Evolutionary conservation across 2,113 vertebrate genomes (phyloP).

Genomic region (Takifugu flavidus): DNA sequence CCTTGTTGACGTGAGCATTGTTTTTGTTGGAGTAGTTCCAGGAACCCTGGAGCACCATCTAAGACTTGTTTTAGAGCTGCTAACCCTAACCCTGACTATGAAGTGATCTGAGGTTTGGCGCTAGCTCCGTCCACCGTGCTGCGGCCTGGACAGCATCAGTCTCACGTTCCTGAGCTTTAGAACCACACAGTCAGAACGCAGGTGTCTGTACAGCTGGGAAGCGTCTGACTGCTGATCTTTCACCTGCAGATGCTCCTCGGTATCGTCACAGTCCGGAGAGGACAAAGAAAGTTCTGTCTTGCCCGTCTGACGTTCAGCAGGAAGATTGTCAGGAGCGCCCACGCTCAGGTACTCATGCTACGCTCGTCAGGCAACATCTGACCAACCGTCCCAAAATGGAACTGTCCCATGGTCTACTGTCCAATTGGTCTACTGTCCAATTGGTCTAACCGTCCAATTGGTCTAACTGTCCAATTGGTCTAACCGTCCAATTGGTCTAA

Average conservation of each 20-base stretch:
- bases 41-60: neutral
- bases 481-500: too few species aligned
- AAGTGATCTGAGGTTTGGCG: too few species aligned
- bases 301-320: slow-evolving; percentile 65
- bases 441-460: too few species aligned
- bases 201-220: too few species aligned
- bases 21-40: neutral
- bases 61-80: neutral
- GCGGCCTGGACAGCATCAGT: too few species aligned
- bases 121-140: neutral
- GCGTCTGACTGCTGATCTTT: neutral
- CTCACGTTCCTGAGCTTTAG: too few species aligned
- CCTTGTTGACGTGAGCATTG: neutral
- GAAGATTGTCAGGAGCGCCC: slow-evolving; percentile 77
- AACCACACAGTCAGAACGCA: too few species aligned
- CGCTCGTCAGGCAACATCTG: too few species aligned
- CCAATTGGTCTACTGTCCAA: too few species aligned
- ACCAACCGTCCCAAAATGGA: too few species aligned
- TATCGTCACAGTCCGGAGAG: slow-evolving; percentile 81
- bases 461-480: too few species aligned
- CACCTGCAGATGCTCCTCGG: slow-evolving; percentile 66
- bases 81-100: neutral
- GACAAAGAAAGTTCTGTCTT: slow-evolving; percentile 79
- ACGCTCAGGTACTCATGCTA: neutral
- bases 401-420: too few species aligned